Evolutionary conservation across 2,113 vertebrate genomes (phyloP), one percentile per base, ranked within the genome.

Genomic region (Chloroceryle aenea): DNA sequence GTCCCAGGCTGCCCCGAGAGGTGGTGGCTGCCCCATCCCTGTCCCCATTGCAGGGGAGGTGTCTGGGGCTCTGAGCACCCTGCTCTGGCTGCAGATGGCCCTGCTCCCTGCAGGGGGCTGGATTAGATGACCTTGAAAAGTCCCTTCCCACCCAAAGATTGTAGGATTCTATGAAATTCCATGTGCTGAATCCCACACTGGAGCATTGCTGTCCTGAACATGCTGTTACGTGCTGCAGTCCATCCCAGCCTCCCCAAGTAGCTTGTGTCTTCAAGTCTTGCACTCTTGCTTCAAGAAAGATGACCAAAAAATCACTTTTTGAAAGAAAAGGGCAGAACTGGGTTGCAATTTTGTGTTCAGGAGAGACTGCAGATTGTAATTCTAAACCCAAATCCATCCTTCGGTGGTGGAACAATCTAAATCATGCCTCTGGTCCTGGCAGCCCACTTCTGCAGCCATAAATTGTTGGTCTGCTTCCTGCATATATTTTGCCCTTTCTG

Each of bases 391-490:
- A 79, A 86, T 81, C 64, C 62, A 36, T 80, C 52, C 26, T 9
- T 68, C 38, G 55, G 53, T 81, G 86, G 15, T 47, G 3, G 74
- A 74, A 71, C 45, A 81, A 40, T 56, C 36, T 84, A 78, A 84
- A 87, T 90, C 61, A 14, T 68, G 27, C 27, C 58, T 64, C 38
- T 34, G 68, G 77, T 81, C 50, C 50, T 71, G 64, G n/a, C 68
- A 86, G 42, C 67, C 42, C 47, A 45, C 84, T 77, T 53, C 16
- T 76, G 68, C 59, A 55, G 42, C 29, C 29, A 23, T 80, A 77
- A 91, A 90, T 77, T 61, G 68, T 80, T 86, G 42, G 79, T 71
- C 86, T 72, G 43, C 64, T 89, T 93, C 78, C 73, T 90, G 59
- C 59, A 84, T 73, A 81, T 88, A 77, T 82, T 92, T 78, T 84